These are phyloP conservation scores for Drosophila nigrodunni DNA, from an alignment of 1,140 invertebrate species.

Conservation along the genomic window DNA sequence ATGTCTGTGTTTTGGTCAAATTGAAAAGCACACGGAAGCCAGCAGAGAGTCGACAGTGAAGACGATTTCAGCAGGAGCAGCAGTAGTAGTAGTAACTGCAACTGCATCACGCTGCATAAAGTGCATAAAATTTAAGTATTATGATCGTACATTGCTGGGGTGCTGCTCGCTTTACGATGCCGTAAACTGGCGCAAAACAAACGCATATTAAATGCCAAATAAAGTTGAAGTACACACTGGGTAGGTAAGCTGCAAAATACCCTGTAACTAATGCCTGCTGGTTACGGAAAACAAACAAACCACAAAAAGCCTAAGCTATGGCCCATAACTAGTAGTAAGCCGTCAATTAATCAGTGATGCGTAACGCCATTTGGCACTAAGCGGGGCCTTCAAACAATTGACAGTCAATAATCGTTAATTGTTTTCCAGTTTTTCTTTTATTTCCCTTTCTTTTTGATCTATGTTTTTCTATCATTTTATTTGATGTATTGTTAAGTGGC, in stretches of 20 bases:
- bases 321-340: slow-evolving; percentile 11
- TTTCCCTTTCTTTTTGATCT: slow-evolving; percentile 9
- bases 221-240: slow-evolving; percentile 2
- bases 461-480: slow-evolving; percentile 17
- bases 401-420: slow-evolving; percentile 74
- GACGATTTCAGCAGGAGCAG: background rate
- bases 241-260: background rate
- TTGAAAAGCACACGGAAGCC: slow-evolving; percentile 76
- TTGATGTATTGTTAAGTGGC: slow-evolving; percentile 25
- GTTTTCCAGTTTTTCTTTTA: slow-evolving; percentile 55
- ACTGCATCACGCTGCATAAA: slow-evolving; percentile 23
- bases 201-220: slow-evolving; percentile 36
- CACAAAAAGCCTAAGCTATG: background rate
- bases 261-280: background rate
- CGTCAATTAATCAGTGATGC: slow-evolving; percentile 73
- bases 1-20: slow-evolving; percentile 53
- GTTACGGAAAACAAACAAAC: background rate
- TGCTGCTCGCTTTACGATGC: slow-evolving; percentile 58
- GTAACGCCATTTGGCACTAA: slow-evolving; percentile 77
- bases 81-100: background rate
- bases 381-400: slow-evolving; percentile 63
- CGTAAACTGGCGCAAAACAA: slow-evolving; percentile 69
- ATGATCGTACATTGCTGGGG: slow-evolving; percentile 57
- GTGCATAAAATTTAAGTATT: slow-evolving; percentile 80
- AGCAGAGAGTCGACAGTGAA: background rate